Base-by-base conservation (phyloP, 2,797 vertebrate genomes). In the Anabacerthia variegaticeps region DNA sequence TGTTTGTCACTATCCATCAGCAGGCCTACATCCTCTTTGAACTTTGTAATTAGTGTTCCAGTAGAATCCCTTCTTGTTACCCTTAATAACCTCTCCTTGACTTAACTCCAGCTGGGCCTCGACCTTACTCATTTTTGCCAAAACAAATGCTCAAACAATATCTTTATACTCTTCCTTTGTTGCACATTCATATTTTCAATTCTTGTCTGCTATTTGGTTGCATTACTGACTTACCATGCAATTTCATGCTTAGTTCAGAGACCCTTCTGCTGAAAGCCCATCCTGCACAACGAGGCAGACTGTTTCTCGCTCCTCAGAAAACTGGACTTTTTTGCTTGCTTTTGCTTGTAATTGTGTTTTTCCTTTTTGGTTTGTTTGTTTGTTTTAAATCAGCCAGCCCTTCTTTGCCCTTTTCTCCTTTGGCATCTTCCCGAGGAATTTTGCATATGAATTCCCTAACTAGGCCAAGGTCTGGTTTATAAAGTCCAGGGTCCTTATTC, bases 1-100 rank as follows among this genome's bases (percentile, higher is more conserved):
- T 30, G 17, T 17, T 76, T 73, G 44, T 19, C 9, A 13, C 12
- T 76, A 7, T 43, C 73, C 17, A 69, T 21, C 0, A 0, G 12
- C 4, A 10, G 43, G 8, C 30, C 81, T 49, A 73, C 18, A 36
- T 6, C 12, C n/a, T 80, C n/a, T 74, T 30, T 36, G 32, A 92
- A 72, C 26, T 77, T 41, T 49, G 46, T 51, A 71, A 32, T 74
- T n/a, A 62, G 10, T 8, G 10, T 34, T 88, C 65, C 56, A 52
- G 14, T 49, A 69, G 43, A 55, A 82, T 49, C 44, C 10, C 10
- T 85, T 79, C 59, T 23, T 39, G 39, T 82, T 66, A 79, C 28
- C 14, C 10, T 61, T 68, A 69, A 46, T 14, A 28, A 6, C 43
- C 20, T 73, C 17, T 76, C 59, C 43, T 79, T 63, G 44, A n/a